Base-by-base conservation (phyloP, 2,113 vertebrate genomes). In the Dipodomys spectabilis region DNA sequence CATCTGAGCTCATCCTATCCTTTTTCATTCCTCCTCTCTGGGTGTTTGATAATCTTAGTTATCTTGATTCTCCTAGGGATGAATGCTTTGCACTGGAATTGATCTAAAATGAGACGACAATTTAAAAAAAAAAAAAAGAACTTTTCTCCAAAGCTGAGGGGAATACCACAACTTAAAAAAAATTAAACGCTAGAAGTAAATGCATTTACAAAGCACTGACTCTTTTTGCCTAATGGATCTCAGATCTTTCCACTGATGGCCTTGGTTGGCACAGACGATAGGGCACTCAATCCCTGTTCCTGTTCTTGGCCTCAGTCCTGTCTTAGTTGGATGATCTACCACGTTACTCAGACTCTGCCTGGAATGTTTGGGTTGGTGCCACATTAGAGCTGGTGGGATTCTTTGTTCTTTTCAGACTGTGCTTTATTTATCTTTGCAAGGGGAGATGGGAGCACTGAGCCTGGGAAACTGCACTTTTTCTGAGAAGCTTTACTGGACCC, bases 251-350 rank as follows among this genome's bases (percentile, higher is more conserved):
- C 68, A 90, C 30, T 72, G 67, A 93, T 91, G 16, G 30, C 10
- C 73, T 90, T 78, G 71, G 85, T 74, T 82, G 65, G 69, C 88
- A 95, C 57, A 88, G 30, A 85, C 85, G 74, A 83, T 53, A 92
- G 67, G 62, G 49, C 83, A 92, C 30, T 57, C 79, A 95, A 86
- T 71, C 68, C 27, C 64, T 12, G 86, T 86, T 91, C 84, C 84
- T 95, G 64, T 74, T 97, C 87, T 92, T 96, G 93, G 89, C 82
- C 69, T 90, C 71, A 35, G 16, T 87, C n/a, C 44, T 93, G 91
- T 96, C 86, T 83, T 49, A 83, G 39, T 87, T 93, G 85, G 71
- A 91, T 69, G 53, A 28, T 96, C 20, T 39, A 82, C 86, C 71
- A 88, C 5, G 16, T 79, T 90, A 88, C 20, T 92, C 80, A 92